Evolutionary conservation across 2,888 invertebrate genomes (phyloP), one percentile per base, ranked within the genome.

Genomic region (Frankliniella intonsa): DNA sequence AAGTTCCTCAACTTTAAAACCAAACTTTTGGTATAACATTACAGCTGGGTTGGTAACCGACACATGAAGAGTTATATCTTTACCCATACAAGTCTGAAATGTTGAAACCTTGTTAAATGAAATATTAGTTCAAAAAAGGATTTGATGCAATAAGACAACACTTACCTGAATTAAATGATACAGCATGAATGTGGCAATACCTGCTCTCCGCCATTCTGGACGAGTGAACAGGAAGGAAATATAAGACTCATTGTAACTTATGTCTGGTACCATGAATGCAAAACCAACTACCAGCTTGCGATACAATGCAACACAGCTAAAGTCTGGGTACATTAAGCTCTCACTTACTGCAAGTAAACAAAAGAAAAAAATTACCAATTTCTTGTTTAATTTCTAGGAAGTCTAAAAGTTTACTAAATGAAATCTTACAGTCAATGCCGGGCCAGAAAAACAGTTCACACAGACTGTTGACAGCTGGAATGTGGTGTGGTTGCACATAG

Each of bases 1-100:
- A 82, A 96, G 92, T 87, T 96, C 94, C 87, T 97, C 95, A 86
- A 95, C 93, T 90, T 97, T 97, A 86, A 97, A 97, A n/a, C 97
- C 97, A 89, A 97, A 97, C 87, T 96, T 96, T 87, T 97, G 96
- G 87, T 97, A 97, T 14, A 97, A 89, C 87, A 96, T 92, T 86
- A 97, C 90, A 0, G 97, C 96, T 0, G 95, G 92, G 88, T 96
- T 97, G 79, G 94, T 94, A 0, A 95, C 95, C 0, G 97, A 96
- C 0, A 97, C 97, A 86, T 97, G 97, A 0, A 97, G 89, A 0
- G 96, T 96, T 0, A 97, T 93, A 87, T 97, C 97, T 89, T 95
- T 95, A 19, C 95, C 95, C 89, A 94, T 92, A 86, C 96, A 96
- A 0, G 96, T 96, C 93, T 95, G 90, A 83, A 90, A 91, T n/a